Evolutionary conservation across 2,113 vertebrate genomes (phyloP).

Genomic region (Engystomops pustulosus): DNA sequence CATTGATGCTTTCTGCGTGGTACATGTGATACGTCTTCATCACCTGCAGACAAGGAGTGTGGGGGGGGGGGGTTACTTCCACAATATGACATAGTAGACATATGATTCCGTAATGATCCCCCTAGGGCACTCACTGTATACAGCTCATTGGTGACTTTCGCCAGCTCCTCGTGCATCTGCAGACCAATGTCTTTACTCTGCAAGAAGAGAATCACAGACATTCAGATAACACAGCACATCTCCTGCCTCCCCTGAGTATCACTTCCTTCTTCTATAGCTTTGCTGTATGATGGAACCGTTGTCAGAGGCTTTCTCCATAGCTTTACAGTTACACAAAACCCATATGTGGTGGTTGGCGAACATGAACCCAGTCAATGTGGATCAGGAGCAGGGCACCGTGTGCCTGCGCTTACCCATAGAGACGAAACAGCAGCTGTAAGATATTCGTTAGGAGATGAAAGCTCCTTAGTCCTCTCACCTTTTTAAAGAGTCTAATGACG

Average conservation of each 20-base stretch:
- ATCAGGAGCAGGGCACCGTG: too few species aligned
- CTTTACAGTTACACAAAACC: too few species aligned
- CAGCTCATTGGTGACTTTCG: slow-evolving; percentile 96
- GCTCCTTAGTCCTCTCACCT: slow-evolving; percentile 74
- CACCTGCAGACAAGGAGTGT: slow-evolving; percentile 75
- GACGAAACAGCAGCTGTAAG: neutral
- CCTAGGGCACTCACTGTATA: slow-evolving; percentile 85
- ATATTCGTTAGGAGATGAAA: neutral
- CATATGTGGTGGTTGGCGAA: too few species aligned
- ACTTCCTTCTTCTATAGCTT: neutral
- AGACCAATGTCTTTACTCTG: slow-evolving; percentile 96
- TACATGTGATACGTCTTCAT: slow-evolving; percentile 99
- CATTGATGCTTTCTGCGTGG: slow-evolving; percentile 92
- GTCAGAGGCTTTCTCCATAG: too few species aligned
- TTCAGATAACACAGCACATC: too few species aligned
- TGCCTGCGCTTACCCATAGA: too few species aligned
- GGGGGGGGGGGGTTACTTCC: too few species aligned
- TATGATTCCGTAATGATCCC: too few species aligned
- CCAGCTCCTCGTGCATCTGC: slow-evolving; percentile 93
- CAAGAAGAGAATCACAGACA: slow-evolving; percentile 59
- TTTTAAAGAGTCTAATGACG: slow-evolving; percentile 98
- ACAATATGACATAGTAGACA: too few species aligned
- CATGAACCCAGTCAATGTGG: too few species aligned
- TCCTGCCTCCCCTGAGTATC: neutral
- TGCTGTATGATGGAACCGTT: too few species aligned